phyloP scores from a whole-genome alignment of 1,140 invertebrate genomes.

The Thaumatotibia leucotreta region DNA sequence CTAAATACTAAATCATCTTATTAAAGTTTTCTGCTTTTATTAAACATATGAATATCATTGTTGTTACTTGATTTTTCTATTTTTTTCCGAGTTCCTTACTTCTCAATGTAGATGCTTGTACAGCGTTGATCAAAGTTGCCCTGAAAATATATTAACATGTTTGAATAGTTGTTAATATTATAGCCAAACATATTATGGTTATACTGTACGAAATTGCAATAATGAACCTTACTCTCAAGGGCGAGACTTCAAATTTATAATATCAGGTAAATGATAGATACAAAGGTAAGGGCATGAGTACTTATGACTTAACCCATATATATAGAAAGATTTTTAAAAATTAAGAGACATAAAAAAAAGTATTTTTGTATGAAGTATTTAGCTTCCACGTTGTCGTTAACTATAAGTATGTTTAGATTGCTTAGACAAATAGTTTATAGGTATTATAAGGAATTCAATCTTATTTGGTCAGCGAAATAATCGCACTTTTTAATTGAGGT shows the following conservation, averaged over 20 bases:
- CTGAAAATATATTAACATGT: conserved; percentile 69
- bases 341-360: too few species aligned
- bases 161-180: not conserved
- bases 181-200: not conserved
- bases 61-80: not conserved
- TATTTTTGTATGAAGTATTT: too few species aligned
- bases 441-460: too few species aligned
- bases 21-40: not conserved
- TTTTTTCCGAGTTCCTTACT: conserved; percentile 77
- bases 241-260: not conserved
- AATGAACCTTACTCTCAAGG: not conserved
- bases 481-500: too few species aligned
- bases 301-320: too few species aligned
- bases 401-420: too few species aligned
- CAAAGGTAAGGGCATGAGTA: too few species aligned
- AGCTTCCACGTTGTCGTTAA: too few species aligned
- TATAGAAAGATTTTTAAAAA: too few species aligned
- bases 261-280: not conserved
- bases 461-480: too few species aligned
- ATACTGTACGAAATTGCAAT: not conserved
- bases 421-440: too few species aligned
- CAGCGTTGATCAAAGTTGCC: conserved; percentile 83
- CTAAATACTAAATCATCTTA: not conserved
- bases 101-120: conserved; percentile 81
- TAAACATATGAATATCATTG: not conserved